phyloP scores from a whole-genome alignment of 1,140 invertebrate genomes.

The Lutraria rhynchaena region DNA sequence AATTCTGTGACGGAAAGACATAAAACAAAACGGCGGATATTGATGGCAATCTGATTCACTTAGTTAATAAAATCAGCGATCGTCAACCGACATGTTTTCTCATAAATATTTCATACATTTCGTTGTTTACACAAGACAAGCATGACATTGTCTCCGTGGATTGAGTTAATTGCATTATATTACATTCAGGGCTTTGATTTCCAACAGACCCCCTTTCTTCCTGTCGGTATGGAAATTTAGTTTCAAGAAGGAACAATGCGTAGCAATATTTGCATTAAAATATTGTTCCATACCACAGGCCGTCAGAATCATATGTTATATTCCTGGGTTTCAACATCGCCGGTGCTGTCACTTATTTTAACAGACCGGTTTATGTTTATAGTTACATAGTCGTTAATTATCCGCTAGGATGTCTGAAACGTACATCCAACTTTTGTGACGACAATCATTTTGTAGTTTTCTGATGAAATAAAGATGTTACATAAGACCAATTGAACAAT shows the following conservation, averaged over 20 bases:
- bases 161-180: background rate
- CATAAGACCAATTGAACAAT: no score
- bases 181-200: background rate
- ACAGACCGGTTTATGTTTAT: no score
- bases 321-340: no score
- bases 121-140: constrained; percentile 21
- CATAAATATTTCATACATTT: constrained; percentile 45
- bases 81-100: constrained; percentile 1
- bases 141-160: constrained; percentile 11
- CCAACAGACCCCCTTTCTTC: background rate
- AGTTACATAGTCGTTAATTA: no score
- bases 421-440: no score
- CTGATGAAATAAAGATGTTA: no score
- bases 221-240: background rate
- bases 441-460: no score
- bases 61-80: constrained; percentile 33
- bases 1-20: background rate
- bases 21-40: constrained; percentile 42
- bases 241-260: background rate
- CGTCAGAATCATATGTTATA: no score
- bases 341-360: no score
- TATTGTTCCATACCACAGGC: no score
- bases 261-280: no score
- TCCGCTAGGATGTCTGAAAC: no score
- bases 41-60: constrained; percentile 12